Percentiles rank a stretch among this genome's conserved stretches.
phyloP scores from a whole-genome alignment of 2,888 invertebrate genomes.

The Acanthosepion esculentum region DNA sequence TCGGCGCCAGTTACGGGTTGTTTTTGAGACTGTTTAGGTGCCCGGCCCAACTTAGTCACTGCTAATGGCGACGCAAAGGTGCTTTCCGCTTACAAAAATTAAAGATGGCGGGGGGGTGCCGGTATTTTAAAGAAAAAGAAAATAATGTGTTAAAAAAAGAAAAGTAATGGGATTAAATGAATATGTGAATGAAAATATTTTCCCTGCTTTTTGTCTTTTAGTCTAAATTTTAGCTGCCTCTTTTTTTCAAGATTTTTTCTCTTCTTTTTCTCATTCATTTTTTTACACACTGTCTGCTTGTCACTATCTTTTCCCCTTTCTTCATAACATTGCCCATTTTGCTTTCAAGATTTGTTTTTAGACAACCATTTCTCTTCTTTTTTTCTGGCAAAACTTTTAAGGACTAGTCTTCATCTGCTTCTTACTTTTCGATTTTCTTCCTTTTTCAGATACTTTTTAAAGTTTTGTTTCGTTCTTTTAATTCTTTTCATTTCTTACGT shows the following conservation, averaged over 20 bases:
- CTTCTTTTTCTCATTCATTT: too few relatives aligned
- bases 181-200: constrained; percentile 23
- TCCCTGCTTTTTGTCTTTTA: not conserved
- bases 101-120: not conserved
- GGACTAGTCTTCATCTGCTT: not conserved
- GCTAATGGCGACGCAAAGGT: constrained; percentile 33
- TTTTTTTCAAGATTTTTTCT: not conserved
- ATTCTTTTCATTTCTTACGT: not conserved
- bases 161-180: not conserved
- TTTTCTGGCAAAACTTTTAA: not conserved
- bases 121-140: constrained; percentile 6
- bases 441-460: not conserved
- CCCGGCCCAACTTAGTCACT: constrained; percentile 11
- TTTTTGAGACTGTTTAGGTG: constrained; percentile 33
- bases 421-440: not conserved
- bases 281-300: not conserved
- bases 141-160: not conserved
- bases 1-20: constrained; percentile 33
- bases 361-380: not conserved
- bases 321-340: not conserved
- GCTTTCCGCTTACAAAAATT: constrained; percentile 33
- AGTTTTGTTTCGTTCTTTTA: not conserved
- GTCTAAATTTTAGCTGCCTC: not conserved
- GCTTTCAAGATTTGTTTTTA: not conserved
- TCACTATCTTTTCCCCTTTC: constrained; percentile 19